Conservation (phyloP, 2,113 vertebrate genomes). For the Sciurus niger region DNA sequence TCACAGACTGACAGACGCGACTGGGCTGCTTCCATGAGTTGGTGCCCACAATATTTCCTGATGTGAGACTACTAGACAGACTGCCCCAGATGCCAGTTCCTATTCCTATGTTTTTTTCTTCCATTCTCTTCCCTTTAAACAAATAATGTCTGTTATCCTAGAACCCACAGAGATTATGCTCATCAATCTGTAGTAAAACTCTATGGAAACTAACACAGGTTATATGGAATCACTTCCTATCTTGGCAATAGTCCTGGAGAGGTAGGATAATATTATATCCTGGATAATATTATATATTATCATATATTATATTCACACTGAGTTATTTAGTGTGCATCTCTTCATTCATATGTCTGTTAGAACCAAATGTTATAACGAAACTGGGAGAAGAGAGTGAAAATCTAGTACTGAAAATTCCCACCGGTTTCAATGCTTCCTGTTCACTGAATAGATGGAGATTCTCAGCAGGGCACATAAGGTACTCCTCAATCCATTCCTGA, state of each 20-base stretch:
- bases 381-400: neutral
- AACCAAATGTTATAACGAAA: neutral
- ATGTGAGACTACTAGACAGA: neutral
- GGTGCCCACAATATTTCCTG: neutral
- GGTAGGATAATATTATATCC: too few relatives aligned
- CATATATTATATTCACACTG: neutral
- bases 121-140: neutral
- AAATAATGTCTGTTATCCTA: neutral
- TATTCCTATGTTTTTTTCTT: neutral
- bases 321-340: neutral
- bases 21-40: neutral
- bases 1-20: neutral
- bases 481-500: fast-evolving
- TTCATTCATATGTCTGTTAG: neutral
- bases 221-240: neutral
- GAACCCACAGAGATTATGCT: neutral
- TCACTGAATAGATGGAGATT: neutral
- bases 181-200: neutral
- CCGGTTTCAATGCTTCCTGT: neutral
- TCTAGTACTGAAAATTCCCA: neutral
- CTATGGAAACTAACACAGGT: neutral
- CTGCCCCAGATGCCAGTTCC: neutral
- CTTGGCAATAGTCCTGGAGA: neutral
- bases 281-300: neutral
- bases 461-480: neutral